These are phyloP conservation scores for Anolis apletophallus DNA, from an alignment of 2,797 vertebrate species.

Conservation along the genomic window DNA sequence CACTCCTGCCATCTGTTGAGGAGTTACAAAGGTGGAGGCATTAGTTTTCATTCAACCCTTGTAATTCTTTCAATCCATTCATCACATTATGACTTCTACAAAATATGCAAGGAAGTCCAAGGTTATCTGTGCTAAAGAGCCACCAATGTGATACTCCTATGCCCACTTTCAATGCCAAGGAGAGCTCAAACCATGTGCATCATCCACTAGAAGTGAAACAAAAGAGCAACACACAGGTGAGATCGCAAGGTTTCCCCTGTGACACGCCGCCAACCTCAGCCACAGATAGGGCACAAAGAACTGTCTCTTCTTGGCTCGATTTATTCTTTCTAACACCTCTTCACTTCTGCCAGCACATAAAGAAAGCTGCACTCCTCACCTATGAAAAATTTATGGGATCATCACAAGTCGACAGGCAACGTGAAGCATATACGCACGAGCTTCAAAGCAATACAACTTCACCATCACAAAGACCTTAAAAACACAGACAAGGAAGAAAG, in stretches of 20 bases:
- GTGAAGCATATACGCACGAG: not conserved
- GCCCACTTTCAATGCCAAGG: not conserved
- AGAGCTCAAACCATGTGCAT: not conserved
- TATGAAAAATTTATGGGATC: too few relatives aligned
- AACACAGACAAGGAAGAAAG: not conserved
- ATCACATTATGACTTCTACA: not conserved
- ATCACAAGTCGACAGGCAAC: too few relatives aligned
- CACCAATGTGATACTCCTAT: not conserved
- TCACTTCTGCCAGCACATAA: not conserved
- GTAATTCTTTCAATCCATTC: too few relatives aligned
- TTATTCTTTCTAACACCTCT: not conserved
- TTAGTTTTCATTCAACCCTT: too few relatives aligned
- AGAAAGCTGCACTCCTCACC: not conserved
- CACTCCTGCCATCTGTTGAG: too few relatives aligned
- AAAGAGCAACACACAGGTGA: not conserved
- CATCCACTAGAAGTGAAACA: not conserved
- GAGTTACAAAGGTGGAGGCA: too few relatives aligned
- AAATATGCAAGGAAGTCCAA: not conserved
- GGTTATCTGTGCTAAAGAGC: not conserved
- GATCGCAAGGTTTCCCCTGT: not conserved
- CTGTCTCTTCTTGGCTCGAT: not conserved
- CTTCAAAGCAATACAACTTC: not conserved
- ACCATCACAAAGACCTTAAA: not conserved
- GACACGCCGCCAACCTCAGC: not conserved
- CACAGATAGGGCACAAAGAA: not conserved